A percentile compares a stretch with the other conserved stretches of the same genome.
These are phyloP conservation scores for Coremacera marginata DNA, from an alignment of 2,888 invertebrate species.

Conservation along the genomic window DNA sequence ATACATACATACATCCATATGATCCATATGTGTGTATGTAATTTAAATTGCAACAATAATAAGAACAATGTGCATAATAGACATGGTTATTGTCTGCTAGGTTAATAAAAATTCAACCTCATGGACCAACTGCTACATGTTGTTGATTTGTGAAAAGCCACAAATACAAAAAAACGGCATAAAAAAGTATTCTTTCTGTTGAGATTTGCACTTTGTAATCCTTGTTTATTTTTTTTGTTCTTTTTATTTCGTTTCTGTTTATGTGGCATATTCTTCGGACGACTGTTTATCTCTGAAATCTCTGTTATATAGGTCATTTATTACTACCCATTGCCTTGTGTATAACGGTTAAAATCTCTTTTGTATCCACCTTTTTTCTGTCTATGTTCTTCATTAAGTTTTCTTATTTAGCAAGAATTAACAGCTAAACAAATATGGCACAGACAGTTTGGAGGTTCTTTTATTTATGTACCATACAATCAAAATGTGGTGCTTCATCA, in stretches of 20 bases:
- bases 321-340: no score
- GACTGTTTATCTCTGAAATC: no score
- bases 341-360: no score
- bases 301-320: no score
- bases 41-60: constrained; percentile 6
- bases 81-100: not conserved
- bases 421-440: no score
- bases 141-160: not conserved
- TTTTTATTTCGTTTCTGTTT: constrained; percentile 7
- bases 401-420: no score
- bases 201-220: constrained; percentile 16
- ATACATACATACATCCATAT: not conserved
- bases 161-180: not conserved
- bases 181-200: not conserved
- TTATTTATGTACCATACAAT: no score
- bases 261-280: no score
- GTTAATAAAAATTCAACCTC: not conserved
- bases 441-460: no score
- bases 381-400: no score
- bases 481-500: no score
- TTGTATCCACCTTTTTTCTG: no score
- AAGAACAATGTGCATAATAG: not conserved
- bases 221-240: constrained; percentile 3
- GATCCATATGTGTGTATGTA: constrained; percentile 1
- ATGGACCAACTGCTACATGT: not conserved